Percentiles rank a stretch among this genome's conserved stretches.
Conservation (phyloP, 2,888 invertebrate species). For the Catocala nupta region DNA sequence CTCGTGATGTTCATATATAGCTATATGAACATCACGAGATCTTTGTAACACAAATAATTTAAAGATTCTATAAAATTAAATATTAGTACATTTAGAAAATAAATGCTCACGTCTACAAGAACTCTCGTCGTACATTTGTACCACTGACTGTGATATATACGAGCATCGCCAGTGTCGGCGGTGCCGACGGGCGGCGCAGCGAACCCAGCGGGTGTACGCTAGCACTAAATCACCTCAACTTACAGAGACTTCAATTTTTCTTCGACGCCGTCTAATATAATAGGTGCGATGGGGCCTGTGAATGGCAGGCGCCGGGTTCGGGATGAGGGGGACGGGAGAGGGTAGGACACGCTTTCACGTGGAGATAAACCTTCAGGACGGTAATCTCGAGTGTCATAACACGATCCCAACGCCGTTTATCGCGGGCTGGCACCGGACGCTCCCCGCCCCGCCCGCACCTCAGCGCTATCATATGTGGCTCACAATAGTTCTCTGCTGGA, state of each 20-base stretch:
- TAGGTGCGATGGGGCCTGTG: background rate
- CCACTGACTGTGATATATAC: background rate
- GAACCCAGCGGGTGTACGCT: background rate
- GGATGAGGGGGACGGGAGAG: too few species aligned
- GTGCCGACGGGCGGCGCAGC: background rate
- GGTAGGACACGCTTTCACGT: constrained; percentile 6
- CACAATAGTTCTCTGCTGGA: constrained; percentile 23
- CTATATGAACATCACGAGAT: too few species aligned
- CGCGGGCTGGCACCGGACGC: constrained; percentile 26
- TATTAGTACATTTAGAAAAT: background rate
- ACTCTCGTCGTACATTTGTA: too few species aligned
- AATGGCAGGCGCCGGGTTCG: background rate
- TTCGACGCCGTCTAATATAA: background rate
- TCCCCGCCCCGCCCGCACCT: constrained; percentile 11
- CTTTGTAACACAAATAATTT: too few species aligned
- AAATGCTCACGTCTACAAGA: too few species aligned
- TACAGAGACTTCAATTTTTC: background rate
- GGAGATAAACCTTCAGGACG: constrained; percentile 30
- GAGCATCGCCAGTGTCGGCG: background rate
- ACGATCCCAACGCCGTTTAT: constrained; percentile 26
- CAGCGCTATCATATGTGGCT: constrained; percentile 21
- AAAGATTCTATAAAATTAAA: too few species aligned
- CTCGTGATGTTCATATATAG: too few species aligned
- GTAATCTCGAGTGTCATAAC: constrained; percentile 41
- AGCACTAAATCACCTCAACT: background rate